Evolutionary conservation across 2,113 vertebrate species (phyloP), one percentile per base, ranked within the genome.

Genomic region (Saccopteryx leptura): DNA sequence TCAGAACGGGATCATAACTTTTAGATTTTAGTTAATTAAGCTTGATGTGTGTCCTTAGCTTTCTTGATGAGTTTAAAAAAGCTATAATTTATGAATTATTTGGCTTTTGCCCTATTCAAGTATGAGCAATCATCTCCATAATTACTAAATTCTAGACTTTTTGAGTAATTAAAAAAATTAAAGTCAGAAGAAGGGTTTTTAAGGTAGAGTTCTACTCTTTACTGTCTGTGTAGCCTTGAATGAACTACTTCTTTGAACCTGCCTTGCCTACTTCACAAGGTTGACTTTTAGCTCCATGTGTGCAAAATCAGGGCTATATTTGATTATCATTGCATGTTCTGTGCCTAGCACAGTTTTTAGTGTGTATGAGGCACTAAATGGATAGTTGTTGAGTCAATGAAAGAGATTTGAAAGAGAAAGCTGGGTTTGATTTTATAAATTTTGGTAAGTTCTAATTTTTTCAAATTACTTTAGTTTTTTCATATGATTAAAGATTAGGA

Each of bases 11-110:
- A 26, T 61, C 33, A 58, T 54, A 39, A n/a, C 61, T 71, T 48
- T 76, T 48, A 65, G 56, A 72, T 86, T 86, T 96, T 75, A 94
- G 18, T 33, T 78, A 92, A 48, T 65, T 94, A 83, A 50, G 13
- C 23, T 69, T 65, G 58, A 58, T 81, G 66, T 85, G 23, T 96
- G 26, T 84, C 46, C 39, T 74, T 28, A 74, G 56, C 60, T 66
- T 5, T 82, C n/a, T 50, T 72, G 21, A 63, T 63, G 23, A 7
- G 28, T 88, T 88, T 92, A 75, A 88, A 68, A 91, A 94, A 84
- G 17, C 39, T 78, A 60, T 84, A 33, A 23, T 69, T 90, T 69
- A 14, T 95, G 6, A 31, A 63, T 69, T 94, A 69, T 86, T 46
- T 93, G 52, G 15, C 5, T 81, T 93, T 93, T 28, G 33, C 54